Evolutionary conservation across 1,140 invertebrate genomes (phyloP).

Genomic region (Lepidurus packardi): DNA sequence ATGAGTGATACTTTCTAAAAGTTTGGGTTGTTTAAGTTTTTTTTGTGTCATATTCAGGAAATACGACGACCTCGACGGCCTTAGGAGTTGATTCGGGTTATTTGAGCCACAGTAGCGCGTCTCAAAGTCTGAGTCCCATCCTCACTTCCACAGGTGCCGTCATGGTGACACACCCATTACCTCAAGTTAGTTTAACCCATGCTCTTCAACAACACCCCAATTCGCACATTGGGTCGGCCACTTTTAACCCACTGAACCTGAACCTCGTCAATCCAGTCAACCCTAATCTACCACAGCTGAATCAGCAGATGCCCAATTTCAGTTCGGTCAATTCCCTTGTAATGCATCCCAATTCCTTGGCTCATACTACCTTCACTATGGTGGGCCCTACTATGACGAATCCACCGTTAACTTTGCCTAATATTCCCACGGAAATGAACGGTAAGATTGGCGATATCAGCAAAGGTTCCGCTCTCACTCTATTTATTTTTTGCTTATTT

Average conservation of each 20-base stretch:
- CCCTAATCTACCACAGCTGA: not conserved
- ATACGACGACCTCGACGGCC: not conserved
- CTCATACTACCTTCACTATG: slow-evolving; percentile 4
- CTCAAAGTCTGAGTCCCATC: slow-evolving; percentile 26
- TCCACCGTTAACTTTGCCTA: not conserved
- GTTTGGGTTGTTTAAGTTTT: not conserved
- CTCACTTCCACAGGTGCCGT: not conserved
- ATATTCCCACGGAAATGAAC: not conserved
- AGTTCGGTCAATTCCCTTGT: not conserved
- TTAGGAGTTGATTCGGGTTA: slow-evolving; percentile 29
- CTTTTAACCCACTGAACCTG: not conserved
- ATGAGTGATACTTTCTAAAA: not conserved
- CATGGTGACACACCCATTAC: not conserved
- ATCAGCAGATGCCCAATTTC: not conserved
- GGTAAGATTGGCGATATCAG: not conserved
- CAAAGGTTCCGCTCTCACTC: not conserved
- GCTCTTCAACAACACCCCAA: not conserved
- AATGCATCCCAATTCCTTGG: not conserved
- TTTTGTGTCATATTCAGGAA: not conserved
- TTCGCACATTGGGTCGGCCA: not conserved
- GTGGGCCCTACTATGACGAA: not conserved
- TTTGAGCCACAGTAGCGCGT: slow-evolving; percentile 29
- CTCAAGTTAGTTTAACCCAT: not conserved
- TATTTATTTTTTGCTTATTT: not conserved
- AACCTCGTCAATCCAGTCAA: slow-evolving; percentile 1